Percentiles rank a stretch among this genome's conserved stretches.
phyloP scores from a whole-genome alignment of 2,113 vertebrate genomes.

The Ageneiosus marmoratus region DNA sequence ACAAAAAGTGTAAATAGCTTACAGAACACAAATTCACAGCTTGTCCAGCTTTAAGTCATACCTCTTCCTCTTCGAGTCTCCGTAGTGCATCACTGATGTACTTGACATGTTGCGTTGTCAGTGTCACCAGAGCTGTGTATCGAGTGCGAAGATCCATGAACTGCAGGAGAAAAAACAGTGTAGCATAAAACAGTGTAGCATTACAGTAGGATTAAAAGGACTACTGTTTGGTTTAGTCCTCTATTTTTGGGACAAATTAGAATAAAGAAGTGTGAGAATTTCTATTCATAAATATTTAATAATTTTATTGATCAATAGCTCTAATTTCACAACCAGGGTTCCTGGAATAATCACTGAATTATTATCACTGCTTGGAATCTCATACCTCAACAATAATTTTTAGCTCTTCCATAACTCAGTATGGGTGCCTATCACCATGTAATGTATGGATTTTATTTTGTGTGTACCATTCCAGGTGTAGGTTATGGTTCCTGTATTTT shows the following conservation, averaged over 20 bases:
- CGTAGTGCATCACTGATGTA: conserved; percentile 95
- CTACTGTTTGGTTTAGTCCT: neutral
- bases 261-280: neutral
- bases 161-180: conserved; percentile 63
- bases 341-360: neutral
- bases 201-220: conserved; percentile 1
- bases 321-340: too few relatives aligned
- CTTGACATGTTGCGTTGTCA: conserved; percentile 96
- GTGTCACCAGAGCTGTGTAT: conserved; percentile 91
- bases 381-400: neutral
- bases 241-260: neutral
- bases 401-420: neutral
- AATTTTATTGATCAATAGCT: too few relatives aligned
- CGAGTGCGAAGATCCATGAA: conserved; percentile 97
- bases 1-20: neutral
- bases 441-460: neutral
- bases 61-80: conserved; percentile 93
- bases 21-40: neutral
- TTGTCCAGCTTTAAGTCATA: conserved; percentile 49
- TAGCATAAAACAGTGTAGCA: neutral
- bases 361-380: neutral
- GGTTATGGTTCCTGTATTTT: neutral
- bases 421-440: neutral
- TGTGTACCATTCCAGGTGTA: neutral
- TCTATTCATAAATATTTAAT: neutral